phyloP scores from a whole-genome alignment of 2,888 invertebrate genomes.

The Coecobrya sp. region DNA sequence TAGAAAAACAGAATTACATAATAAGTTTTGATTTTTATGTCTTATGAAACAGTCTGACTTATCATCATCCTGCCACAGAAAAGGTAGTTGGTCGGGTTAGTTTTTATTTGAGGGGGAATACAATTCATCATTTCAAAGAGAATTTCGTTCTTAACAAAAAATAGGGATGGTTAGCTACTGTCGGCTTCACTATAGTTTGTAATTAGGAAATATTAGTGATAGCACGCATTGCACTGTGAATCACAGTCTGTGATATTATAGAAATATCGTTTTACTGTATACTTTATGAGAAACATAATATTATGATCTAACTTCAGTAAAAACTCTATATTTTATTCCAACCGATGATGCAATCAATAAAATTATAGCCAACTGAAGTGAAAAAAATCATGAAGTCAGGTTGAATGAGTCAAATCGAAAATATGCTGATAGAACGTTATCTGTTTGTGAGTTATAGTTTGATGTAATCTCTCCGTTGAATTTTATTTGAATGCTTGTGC shows the following conservation, averaged over 20 bases:
- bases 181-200: too few species aligned
- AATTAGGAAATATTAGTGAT: too few species aligned
- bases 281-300: too few species aligned
- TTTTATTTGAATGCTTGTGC: constrained; percentile 52
- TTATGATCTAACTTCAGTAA: too few species aligned
- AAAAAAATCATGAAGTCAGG: not conserved
- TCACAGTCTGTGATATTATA: too few species aligned
- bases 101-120: not conserved
- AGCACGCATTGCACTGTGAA: too few species aligned
- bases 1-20: not conserved
- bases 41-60: not conserved
- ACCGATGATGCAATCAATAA: too few species aligned
- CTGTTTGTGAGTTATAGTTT: not conserved
- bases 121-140: too few species aligned
- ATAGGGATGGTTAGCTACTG: too few species aligned
- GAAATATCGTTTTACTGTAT: too few species aligned
- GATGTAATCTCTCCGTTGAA: constrained; percentile 24
- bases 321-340: too few species aligned
- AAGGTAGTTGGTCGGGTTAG: not conserved
- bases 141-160: too few species aligned
- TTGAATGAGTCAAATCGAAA: not conserved
- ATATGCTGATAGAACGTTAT: not conserved
- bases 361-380: not conserved
- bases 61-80: not conserved
- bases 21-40: constrained; percentile 35